phyloP scores from a whole-genome alignment of 2,888 invertebrate genomes.

The Acronicta leporina region DNA sequence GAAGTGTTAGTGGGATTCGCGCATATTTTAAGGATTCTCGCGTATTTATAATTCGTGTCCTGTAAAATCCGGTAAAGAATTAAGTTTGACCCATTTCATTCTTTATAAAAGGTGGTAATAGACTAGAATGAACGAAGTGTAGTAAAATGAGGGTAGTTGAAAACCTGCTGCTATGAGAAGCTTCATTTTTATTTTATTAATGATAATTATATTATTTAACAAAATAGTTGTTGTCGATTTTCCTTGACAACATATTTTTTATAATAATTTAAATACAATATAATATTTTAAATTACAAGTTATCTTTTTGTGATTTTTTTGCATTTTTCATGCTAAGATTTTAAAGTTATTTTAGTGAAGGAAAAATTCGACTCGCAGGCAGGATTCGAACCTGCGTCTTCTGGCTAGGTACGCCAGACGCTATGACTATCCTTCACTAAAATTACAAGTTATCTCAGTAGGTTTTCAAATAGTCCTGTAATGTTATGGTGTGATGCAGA shows the following conservation, averaged over 20 bases:
- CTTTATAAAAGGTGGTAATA: neutral
- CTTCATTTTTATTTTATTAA: neutral
- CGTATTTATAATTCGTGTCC: conserved; percentile 3
- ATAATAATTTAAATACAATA: too few species aligned
- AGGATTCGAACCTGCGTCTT: too few species aligned
- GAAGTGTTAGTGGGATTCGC: conserved; percentile 17
- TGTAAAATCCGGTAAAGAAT: conserved; percentile 21
- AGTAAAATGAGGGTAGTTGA: conserved; percentile 17
- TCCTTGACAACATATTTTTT: too few species aligned
- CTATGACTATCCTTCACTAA: too few species aligned
- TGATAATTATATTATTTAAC: too few species aligned
- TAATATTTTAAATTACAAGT: too few species aligned
- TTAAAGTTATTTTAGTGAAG: too few species aligned
- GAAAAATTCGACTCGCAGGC: too few species aligned
- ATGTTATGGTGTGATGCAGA: conserved; percentile 6
- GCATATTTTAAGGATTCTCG: conserved; percentile 15
- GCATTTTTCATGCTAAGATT: too few species aligned
- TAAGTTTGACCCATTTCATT: conserved; percentile 8
- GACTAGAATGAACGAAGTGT: neutral
- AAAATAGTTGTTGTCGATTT: too few species aligned
- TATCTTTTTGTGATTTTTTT: too few species aligned
- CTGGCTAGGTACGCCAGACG: too few species aligned
- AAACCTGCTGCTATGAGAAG: neutral
- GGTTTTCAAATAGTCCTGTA: conserved; percentile 13
- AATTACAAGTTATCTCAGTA: neutral